Evolutionary conservation across 2,113 vertebrate species (phyloP), one percentile per base, ranked within the genome.

Genomic region (Anseranas semipalmata): DNA sequence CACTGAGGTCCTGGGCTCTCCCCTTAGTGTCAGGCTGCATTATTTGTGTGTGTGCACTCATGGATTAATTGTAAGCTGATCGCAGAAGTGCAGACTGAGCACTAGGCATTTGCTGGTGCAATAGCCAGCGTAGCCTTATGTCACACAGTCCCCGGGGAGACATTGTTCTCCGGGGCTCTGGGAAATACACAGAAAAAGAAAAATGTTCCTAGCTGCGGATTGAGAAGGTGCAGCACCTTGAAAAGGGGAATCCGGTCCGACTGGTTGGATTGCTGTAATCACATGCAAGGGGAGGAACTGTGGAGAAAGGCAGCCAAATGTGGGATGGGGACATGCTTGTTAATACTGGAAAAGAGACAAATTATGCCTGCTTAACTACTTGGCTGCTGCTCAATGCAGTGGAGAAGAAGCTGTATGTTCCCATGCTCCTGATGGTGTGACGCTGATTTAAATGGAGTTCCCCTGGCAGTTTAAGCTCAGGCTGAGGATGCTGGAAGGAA

Each of bases 181-280:
- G 77, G 81, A 74, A 96, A 86, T 74, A 87, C 82, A 58, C 15
- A 0, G 82, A 1, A 35, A 24, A 55, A 35, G 75, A 32, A 60
- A 50, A 76, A 12, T 7, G 9, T 65, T 62, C 24, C 35, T 72
- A 9, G 67, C 55, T 80, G 20, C 0, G 11, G 68, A 41, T 6
- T n/a, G 53, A 28, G 75, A 50, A 80, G 89, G 83, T 22, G 85
- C 53, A 94, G 83, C 74, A 2, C 86, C 68, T 84, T 35, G 37
- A 79, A 53, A 80, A 45, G 75, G 85, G 93, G 93, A 97, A 97
- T 96, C 96, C 65, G 3, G 96, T 74, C 95, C 43, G 83, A 97
- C 96, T 56, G 96, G 96, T 93, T 21, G 92, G 79, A 76, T 84
- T 16, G 90, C 93, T 63, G 93, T 15, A 62, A 83, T 58, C 95